A percentile compares a stretch with the other conserved stretches of the same genome.
Evolutionary conservation across 2,113 vertebrate genomes (phyloP).

Genomic region (Chloebia gouldiae): DNA sequence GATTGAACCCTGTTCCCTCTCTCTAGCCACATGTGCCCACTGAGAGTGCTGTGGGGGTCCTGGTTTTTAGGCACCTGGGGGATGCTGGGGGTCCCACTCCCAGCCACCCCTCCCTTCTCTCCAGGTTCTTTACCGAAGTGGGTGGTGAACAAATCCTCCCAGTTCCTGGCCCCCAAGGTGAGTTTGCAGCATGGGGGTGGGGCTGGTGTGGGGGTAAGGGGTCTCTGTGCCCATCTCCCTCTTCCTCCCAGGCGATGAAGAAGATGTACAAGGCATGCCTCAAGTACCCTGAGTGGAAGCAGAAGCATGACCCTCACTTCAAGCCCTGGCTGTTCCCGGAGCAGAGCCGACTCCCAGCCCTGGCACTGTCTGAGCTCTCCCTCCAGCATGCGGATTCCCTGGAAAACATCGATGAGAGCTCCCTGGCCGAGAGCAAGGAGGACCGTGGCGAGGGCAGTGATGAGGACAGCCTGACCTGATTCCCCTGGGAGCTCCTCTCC

Average conservation of each 20-base stretch:
- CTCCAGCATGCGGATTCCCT: conserved; percentile 90
- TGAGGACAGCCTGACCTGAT: conserved; percentile 81
- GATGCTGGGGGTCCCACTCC: neutral
- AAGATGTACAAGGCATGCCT: conserved; percentile 90
- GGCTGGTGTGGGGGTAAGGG: neutral
- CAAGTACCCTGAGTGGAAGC: conserved; percentile 92
- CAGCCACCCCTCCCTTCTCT: neutral
- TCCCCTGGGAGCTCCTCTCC: neutral
- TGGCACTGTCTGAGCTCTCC: conserved; percentile 85
- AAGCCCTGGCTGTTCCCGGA: conserved; percentile 94
- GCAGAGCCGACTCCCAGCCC: conserved; percentile 84
- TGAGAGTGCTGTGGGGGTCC: neutral
- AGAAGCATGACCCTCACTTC: conserved; percentile 82
- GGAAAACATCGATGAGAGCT: conserved; percentile 94
- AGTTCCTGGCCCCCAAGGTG: conserved; percentile 91
- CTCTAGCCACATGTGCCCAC: conserved; percentile 35
- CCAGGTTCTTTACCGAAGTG: conserved; percentile 95
- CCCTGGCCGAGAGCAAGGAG: conserved; percentile 80
- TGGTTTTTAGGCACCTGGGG: neutral
- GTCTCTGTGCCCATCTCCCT: neutral
- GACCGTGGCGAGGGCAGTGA: conserved; percentile 81
- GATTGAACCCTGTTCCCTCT: neutral
- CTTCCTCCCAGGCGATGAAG: conserved; percentile 84
- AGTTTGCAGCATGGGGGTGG: neutral
- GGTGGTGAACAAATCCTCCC: conserved; percentile 95